A percentile compares a stretch with the other conserved stretches of the same genome.
These are phyloP conservation scores for Aldrovandia affinis DNA, from an alignment of 2,797 vertebrate genomes.

Conservation along the genomic window DNA sequence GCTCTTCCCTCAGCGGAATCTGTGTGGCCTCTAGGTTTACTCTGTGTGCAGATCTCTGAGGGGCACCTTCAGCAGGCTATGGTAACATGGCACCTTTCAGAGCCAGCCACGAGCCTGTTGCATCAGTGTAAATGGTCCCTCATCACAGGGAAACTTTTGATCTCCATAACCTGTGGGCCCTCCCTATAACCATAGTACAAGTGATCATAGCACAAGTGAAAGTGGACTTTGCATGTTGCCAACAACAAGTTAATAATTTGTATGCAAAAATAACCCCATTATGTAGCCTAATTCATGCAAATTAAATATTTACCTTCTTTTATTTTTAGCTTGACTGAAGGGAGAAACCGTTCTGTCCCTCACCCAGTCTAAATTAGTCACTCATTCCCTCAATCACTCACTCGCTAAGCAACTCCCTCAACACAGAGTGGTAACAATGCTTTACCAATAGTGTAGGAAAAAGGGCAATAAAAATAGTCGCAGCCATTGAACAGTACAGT, in stretches of 20 bases:
- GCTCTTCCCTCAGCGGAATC: slow-evolving; percentile 34
- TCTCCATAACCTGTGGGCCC: not conserved
- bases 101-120: not conserved
- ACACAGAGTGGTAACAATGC: not conserved
- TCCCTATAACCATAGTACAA: not conserved
- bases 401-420: not conserved
- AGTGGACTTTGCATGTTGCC: no score
- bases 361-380: no score
- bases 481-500: not conserved
- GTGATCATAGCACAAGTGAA: not conserved
- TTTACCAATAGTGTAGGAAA: not conserved
- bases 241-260: no score
- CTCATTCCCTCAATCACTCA: no score
- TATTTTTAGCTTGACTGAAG: no score
- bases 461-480: not conserved
- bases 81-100: not conserved
- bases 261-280: no score
- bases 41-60: not conserved
- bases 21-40: slow-evolving; percentile 26
- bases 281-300: no score
- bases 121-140: not conserved
- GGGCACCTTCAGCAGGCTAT: not conserved
- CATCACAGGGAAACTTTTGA: not conserved
- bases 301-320: no score
- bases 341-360: no score